These are phyloP conservation scores for Drosophila conformis DNA, from an alignment of 2,888 invertebrate genomes.

Conservation along the genomic window DNA sequence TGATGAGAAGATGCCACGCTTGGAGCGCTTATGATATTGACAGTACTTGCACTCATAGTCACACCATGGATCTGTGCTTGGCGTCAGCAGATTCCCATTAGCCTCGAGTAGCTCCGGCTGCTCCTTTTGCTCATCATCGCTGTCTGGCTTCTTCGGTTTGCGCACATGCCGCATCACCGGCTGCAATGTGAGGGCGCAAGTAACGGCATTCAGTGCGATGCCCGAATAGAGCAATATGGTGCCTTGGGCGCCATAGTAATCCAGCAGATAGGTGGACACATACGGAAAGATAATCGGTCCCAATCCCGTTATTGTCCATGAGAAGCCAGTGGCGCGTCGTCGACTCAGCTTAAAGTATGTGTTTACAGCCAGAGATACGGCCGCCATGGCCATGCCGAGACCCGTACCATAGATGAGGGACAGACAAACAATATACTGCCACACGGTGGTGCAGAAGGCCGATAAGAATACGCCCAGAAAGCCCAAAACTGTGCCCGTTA, in stretches of 20 bases:
- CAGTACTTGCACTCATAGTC: conserved; percentile 83
- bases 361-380: conserved; percentile 89
- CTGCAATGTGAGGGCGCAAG: conserved; percentile 89
- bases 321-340: conserved; percentile 89
- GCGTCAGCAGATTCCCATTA: conserved; percentile 65
- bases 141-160: conserved; percentile 77
- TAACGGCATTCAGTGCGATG: conserved; percentile 88
- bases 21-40: conserved; percentile 70
- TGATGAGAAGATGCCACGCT: conserved; percentile 81
- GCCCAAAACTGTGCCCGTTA: conserved; percentile 87
- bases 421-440: conserved; percentile 88
- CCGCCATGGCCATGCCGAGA: conserved; percentile 88
- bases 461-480: conserved; percentile 87
- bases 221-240: conserved; percentile 89
- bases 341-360: conserved; percentile 90
- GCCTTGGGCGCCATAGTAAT: conserved; percentile 88
- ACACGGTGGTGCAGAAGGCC: conserved; percentile 88
- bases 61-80: conserved; percentile 45
- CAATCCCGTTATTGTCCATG: conserved; percentile 90
- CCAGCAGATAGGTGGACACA: conserved; percentile 88
- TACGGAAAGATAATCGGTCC: conserved; percentile 91
- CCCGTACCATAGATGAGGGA: conserved; percentile 89
- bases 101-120: conserved; percentile 55
- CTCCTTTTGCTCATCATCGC: conserved; percentile 19
- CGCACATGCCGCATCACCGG: conserved; percentile 90